These are phyloP conservation scores for Mnemiopsis leidyi DNA, from an alignment of 37 sponge, comb jelly and placozoan genomes.

Conservation along the genomic window DNA sequence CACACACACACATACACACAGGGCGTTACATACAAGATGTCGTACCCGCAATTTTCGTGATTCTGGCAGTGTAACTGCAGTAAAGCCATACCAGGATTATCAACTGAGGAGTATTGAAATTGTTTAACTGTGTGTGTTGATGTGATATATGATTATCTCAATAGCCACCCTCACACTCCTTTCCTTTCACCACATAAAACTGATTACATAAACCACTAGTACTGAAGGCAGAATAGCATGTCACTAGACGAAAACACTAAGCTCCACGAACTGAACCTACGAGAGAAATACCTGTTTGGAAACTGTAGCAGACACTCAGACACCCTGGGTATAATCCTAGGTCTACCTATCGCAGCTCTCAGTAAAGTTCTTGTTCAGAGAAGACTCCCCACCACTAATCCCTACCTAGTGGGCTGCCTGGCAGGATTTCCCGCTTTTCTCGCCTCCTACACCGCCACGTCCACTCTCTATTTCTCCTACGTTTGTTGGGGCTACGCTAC, in stretches of 20 bases:
- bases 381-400: not conserved
- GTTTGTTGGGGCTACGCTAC: conserved; percentile 15
- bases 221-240: too few relatives aligned
- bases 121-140: too few relatives aligned
- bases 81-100: not conserved
- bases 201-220: too few relatives aligned
- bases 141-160: too few relatives aligned
- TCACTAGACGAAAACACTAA: too few relatives aligned
- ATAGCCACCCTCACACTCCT: too few relatives aligned
- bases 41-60: not conserved
- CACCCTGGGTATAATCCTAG: conserved; percentile 25
- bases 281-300: not conserved
- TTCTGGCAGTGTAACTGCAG: not conserved
- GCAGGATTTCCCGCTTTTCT: not conserved
- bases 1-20: too few relatives aligned
- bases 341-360: not conserved
- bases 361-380: not conserved
- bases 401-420: not conserved
- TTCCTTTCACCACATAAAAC: too few relatives aligned
- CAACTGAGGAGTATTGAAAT: too few relatives aligned
- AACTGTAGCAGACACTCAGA: conserved; percentile 49
- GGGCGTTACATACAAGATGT: too few relatives aligned
- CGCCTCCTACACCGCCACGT: not conserved
- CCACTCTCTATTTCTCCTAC: not conserved
- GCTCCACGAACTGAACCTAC: not conserved